Evolutionary conservation across 2,797 vertebrate species (phyloP).

Genomic region (Florisuga fusca): DNA sequence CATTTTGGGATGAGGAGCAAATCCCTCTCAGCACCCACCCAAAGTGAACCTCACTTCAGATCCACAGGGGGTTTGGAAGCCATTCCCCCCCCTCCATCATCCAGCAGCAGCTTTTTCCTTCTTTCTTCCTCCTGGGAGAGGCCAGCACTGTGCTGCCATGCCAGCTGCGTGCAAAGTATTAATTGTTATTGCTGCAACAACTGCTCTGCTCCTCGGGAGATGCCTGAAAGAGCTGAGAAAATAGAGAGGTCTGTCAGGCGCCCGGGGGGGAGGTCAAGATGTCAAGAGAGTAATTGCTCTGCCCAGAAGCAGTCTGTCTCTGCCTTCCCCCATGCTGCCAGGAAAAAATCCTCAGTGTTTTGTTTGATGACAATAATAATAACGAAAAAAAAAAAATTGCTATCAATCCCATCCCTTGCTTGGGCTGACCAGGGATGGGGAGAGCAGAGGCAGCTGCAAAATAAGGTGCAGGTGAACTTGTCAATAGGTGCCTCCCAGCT

Average conservation of each 20-base stretch:
- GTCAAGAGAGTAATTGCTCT: conserved; percentile 69
- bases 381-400: neutral
- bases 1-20: rapidly evolving
- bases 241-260: conserved; percentile 31
- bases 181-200: conserved; percentile 28
- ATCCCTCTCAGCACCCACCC: neutral
- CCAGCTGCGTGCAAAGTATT: neutral
- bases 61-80: rapidly evolving
- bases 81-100: neutral
- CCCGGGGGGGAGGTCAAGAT: conserved; percentile 39
- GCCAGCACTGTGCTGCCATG: neutral
- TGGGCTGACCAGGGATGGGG: conserved; percentile 13
- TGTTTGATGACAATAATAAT: conserved; percentile 11
- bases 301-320: conserved; percentile 61
- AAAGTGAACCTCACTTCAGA: too few relatives aligned
- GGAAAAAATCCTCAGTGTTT: conserved; percentile 39
- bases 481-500: conserved; percentile 51
- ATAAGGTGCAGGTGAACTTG: conserved; percentile 29
- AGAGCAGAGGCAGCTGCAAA: conserved; percentile 53
- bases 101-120: neutral
- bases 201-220: conserved; percentile 28
- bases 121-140: neutral
- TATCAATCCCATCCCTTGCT: conserved; percentile 18
- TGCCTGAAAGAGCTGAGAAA: conserved; percentile 39
- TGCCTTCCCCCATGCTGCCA: conserved; percentile 48